phyloP scores from a whole-genome alignment of 2,888 invertebrate species.

The Lepeophtheirus nordmannii region DNA sequence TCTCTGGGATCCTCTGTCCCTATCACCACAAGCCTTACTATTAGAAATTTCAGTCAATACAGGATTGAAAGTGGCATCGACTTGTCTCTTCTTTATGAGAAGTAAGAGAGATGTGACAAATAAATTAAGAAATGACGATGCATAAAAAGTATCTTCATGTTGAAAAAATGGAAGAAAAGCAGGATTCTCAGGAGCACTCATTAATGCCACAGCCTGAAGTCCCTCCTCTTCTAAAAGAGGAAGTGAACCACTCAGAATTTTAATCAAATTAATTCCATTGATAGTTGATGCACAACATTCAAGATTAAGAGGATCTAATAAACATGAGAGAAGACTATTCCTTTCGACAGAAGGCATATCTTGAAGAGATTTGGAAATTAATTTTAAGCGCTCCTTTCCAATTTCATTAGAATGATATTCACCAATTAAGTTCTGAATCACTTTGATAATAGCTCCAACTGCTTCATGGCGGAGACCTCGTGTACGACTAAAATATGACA shows the following conservation, averaged over 20 bases:
- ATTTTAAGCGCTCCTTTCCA: background rate
- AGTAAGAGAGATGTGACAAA: background rate
- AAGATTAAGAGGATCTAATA: constrained; percentile 3
- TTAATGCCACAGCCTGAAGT: background rate
- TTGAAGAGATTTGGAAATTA: constrained; percentile 9
- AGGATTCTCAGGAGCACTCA: background rate
- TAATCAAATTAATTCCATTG: background rate
- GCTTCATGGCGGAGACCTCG: constrained; percentile 7
- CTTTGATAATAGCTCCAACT: background rate
- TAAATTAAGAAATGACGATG: background rate
- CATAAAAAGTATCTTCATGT: background rate
- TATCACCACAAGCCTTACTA: background rate
- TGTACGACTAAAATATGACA: background rate
- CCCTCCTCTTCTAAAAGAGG: constrained; percentile 11
- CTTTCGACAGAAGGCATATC: constrained; percentile 13
- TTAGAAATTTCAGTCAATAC: background rate
- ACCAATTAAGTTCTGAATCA: background rate
- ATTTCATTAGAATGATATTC: background rate
- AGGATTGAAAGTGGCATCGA: background rate
- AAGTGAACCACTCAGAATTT: background rate
- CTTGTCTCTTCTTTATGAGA: background rate
- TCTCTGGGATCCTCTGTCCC: background rate
- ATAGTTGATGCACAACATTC: background rate
- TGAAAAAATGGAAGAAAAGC: background rate
- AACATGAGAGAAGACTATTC: constrained; percentile 14